phyloP scores from a whole-genome alignment of 2,797 vertebrate species.

The Bovichtus diacanthus region DNA sequence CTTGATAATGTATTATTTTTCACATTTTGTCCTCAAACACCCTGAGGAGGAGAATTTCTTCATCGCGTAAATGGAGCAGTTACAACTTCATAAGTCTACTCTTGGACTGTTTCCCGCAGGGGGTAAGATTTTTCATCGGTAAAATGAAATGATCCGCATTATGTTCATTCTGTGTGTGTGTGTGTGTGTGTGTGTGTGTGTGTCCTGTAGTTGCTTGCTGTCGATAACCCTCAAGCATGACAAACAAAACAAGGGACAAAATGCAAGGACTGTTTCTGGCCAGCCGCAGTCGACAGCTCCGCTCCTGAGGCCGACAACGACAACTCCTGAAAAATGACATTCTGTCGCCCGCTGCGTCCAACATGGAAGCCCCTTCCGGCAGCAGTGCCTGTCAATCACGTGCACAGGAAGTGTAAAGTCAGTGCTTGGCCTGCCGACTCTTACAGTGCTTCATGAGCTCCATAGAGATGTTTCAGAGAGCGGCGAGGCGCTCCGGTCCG shows the following conservation, averaged over 20 bases:
- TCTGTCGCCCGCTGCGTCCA: slow-evolving; percentile 16
- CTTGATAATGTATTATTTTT: slow-evolving; percentile 4
- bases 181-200: slow-evolving; percentile 9
- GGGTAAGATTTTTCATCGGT: slow-evolving; percentile 30
- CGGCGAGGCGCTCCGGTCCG: slow-evolving; percentile 5
- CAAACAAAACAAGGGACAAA: slow-evolving; percentile 59
- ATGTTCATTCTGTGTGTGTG: slow-evolving; percentile 18
- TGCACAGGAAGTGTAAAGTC: slow-evolving; percentile 62
- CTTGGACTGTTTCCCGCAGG: slow-evolving; percentile 20
- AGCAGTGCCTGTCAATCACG: slow-evolving; percentile 66
- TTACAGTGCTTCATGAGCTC: slow-evolving; percentile 7
- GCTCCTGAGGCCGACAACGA: slow-evolving; percentile 33
- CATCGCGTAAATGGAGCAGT: slow-evolving; percentile 36
- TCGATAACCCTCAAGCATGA: slow-evolving; percentile 52
- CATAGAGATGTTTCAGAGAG: slow-evolving; percentile 34
- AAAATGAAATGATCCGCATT: slow-evolving; percentile 43
- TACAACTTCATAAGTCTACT: slow-evolving; percentile 33
- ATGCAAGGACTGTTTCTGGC: slow-evolving; percentile 40
- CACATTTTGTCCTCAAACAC: slow-evolving; percentile 1
- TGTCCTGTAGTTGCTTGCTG: slow-evolving; percentile 30
- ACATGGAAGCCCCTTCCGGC: slow-evolving; percentile 16
- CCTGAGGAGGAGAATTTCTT: neutral
- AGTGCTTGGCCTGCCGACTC: slow-evolving; percentile 7
- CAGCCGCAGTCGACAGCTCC: slow-evolving; percentile 57
- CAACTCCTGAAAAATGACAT: slow-evolving; percentile 34